Evolutionary conservation across 2,797 vertebrate genomes (phyloP).

Genomic region (Xenops minutus): DNA sequence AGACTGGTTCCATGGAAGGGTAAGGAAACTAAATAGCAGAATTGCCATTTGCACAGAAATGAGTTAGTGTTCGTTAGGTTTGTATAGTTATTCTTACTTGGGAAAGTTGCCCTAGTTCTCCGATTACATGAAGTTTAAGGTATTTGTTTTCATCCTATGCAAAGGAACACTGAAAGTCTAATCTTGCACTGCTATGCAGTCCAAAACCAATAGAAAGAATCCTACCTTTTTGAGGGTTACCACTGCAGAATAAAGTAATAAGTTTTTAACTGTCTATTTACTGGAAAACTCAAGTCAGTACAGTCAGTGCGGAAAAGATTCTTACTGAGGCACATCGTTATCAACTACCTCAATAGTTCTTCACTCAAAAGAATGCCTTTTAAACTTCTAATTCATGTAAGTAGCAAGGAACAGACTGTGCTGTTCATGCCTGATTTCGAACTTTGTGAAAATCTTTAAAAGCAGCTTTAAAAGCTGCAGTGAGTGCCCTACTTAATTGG

Average conservation of each 20-base stretch:
- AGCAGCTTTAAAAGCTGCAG: background rate
- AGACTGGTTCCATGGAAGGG: slow-evolving; percentile 97
- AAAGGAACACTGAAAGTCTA: background rate
- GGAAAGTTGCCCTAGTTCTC: background rate
- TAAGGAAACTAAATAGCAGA: slow-evolving; percentile 71
- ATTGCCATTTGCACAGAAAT: background rate
- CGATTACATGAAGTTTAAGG: background rate
- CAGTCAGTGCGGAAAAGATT: background rate
- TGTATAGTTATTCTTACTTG: background rate
- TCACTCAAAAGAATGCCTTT: background rate
- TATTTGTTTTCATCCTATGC: background rate
- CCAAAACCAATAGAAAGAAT: background rate
- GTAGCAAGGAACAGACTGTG: background rate
- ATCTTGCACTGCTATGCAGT: background rate
- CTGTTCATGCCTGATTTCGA: background rate
- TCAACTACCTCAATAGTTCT: background rate
- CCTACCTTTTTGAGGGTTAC: background rate
- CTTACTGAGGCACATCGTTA: background rate
- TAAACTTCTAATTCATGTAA: background rate
- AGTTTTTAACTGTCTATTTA: background rate
- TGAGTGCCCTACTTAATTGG: background rate
- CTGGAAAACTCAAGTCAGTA: background rate
- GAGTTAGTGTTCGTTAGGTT: background rate
- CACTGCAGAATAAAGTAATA: background rate
- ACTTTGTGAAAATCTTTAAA: background rate